Conservation (phyloP, 1,140 invertebrate species). For the Macrosteles quadrilineatus region DNA sequence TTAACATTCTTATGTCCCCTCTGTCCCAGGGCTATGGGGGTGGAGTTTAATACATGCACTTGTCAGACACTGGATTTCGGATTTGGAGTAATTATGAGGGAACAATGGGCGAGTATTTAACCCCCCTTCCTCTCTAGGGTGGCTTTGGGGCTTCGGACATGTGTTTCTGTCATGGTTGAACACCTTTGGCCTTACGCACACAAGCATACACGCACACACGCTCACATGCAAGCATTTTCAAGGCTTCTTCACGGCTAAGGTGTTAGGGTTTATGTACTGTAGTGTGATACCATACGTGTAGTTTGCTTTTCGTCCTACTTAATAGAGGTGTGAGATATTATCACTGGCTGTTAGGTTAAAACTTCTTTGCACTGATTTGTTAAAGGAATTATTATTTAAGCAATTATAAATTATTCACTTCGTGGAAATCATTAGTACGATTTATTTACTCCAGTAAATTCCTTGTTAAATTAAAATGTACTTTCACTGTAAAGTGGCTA, state of each 20-base stretch:
- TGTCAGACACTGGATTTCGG: not conserved
- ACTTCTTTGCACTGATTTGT: too few relatives aligned
- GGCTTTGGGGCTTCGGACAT: conserved; percentile 15
- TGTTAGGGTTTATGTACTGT: not conserved
- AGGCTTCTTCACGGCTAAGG: conserved; percentile 4
- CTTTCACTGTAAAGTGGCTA: too few relatives aligned
- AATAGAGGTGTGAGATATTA: too few relatives aligned
- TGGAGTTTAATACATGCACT: conserved; percentile 3
- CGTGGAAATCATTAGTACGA: too few relatives aligned
- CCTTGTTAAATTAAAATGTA: too few relatives aligned
- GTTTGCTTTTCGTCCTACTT: too few relatives aligned
- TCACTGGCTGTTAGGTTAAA: too few relatives aligned
- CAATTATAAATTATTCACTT: too few relatives aligned
- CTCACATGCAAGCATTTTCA: not conserved
- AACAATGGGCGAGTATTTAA: too few relatives aligned
- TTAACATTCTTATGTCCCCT: not conserved
- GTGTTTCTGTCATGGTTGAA: conserved; percentile 1
- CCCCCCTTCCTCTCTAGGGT: not conserved
- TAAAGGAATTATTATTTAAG: too few relatives aligned
- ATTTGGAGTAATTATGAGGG: not conserved
- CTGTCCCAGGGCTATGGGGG: not conserved
- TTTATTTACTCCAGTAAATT: too few relatives aligned
- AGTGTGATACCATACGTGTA: too few relatives aligned
- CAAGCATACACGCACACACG: conserved; percentile 12
- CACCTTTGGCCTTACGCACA: not conserved